Conservation (phyloP, 2,888 invertebrate genomes). For the Baccha elongata region DNA sequence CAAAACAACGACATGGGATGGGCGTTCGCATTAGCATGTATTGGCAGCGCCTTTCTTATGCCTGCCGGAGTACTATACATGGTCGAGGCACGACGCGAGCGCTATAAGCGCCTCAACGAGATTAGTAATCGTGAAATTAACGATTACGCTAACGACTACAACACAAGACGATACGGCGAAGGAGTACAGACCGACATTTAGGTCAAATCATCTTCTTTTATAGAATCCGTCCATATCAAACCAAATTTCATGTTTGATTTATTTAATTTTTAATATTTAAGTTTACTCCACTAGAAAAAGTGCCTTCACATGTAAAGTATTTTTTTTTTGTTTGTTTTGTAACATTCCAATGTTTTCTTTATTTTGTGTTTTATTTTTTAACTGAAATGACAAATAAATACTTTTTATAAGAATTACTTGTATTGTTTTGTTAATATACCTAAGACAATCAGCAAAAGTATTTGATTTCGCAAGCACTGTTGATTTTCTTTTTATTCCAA, state of each 20-base stretch:
- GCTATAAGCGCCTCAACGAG: constrained; percentile 88
- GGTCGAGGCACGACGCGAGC: constrained; percentile 91
- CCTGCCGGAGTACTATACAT: constrained; percentile 91
- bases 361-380: constrained; percentile 11
- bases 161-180: constrained; percentile 84
- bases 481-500: too few relatives aligned
- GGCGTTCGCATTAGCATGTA: constrained; percentile 94
- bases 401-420: constrained; percentile 42
- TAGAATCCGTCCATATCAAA: constrained; percentile 61
- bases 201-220: constrained; percentile 10
- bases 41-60: constrained; percentile 89
- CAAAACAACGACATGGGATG: constrained; percentile 97
- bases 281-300: constrained; percentile 30
- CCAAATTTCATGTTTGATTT: constrained; percentile 1
- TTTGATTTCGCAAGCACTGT: too few relatives aligned
- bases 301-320: constrained; percentile 27
- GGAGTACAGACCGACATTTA: constrained; percentile 89
- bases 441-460: too few relatives aligned
- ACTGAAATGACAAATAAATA: constrained; percentile 35
- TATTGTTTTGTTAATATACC: too few relatives aligned
- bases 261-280: constrained; percentile 27
- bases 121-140: constrained; percentile 87
- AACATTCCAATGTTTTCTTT: constrained; percentile 48
- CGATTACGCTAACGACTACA: constrained; percentile 84
- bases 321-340: too few relatives aligned